Percentiles rank a stretch among this genome's conserved stretches.
These are phyloP conservation scores for Onychostruthus taczanowskii DNA, from an alignment of 2,113 vertebrate species.

Conservation along the genomic window DNA sequence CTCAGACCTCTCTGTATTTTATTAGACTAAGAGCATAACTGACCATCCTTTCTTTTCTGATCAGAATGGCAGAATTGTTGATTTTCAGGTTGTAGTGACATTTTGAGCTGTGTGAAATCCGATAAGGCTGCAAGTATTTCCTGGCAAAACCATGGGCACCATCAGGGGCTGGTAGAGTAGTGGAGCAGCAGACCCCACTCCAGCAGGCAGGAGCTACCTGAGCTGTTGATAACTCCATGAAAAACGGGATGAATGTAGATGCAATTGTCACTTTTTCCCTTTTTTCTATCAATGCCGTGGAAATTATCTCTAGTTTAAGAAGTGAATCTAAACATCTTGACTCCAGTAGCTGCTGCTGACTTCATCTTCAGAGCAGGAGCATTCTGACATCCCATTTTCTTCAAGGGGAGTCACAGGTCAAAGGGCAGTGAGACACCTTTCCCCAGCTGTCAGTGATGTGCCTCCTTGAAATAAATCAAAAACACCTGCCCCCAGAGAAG, in stretches of 20 bases:
- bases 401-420: not conserved
- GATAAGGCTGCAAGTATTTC: not conserved
- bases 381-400: conserved; percentile 12
- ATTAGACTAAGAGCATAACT: not conserved
- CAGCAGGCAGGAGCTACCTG: not conserved
- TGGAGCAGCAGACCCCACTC: not conserved
- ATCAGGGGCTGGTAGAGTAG: not conserved
- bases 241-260: not conserved
- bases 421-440: not conserved
- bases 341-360: not conserved
- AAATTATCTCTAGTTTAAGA: not conserved
- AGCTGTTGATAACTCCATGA: rapidly evolving
- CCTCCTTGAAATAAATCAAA: not conserved
- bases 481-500: not conserved
- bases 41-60: not conserved
- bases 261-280: not conserved
- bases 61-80: not conserved
- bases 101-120: not conserved
- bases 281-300: not conserved
- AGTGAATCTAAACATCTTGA: not conserved
- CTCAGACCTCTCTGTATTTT: not conserved
- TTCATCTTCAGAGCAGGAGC: not conserved
- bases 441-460: not conserved
- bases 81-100: not conserved
- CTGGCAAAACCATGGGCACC: not conserved